A percentile compares a stretch with the other conserved stretches of the same genome.
Evolutionary conservation across 2,113 vertebrate genomes (phyloP).

Genomic region (Grammomys surdaster): DNA sequence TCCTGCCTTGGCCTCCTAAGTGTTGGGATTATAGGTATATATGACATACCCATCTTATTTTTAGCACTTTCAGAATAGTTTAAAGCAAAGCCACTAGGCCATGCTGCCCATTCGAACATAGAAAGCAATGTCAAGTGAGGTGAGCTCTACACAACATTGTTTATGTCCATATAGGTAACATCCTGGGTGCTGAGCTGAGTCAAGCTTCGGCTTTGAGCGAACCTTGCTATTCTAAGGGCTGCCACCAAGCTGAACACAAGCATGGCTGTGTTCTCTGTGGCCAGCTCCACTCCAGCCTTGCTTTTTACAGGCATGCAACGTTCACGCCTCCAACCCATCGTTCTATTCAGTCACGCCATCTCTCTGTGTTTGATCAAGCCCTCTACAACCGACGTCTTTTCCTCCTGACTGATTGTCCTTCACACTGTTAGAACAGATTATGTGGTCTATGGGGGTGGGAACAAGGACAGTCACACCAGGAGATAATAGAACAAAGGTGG

Average conservation of each 20-base stretch:
- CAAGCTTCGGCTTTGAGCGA: not conserved
- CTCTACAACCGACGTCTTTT: not conserved
- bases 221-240: not conserved
- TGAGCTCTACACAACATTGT: not conserved
- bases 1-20: not conserved
- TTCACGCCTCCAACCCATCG: not conserved
- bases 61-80: not conserved
- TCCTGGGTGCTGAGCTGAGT: not conserved
- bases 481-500: not conserved
- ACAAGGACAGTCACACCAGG: not conserved
- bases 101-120: not conserved
- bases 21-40: not conserved
- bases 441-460: accelerated
- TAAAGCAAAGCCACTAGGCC: not conserved
- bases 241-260: not conserved
- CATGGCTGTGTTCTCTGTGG: accelerated
- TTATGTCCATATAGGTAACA: not conserved
- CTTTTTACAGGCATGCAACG: no score
- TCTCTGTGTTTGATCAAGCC: not conserved
- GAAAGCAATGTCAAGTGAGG: not conserved
- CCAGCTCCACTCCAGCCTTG: not conserved
- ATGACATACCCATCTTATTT: not conserved
- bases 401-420: not conserved
- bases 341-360: not conserved
- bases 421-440: not conserved